These are phyloP conservation scores for Ophion obscuratus DNA, from an alignment of 2,888 invertebrate species.

Conservation along the genomic window DNA sequence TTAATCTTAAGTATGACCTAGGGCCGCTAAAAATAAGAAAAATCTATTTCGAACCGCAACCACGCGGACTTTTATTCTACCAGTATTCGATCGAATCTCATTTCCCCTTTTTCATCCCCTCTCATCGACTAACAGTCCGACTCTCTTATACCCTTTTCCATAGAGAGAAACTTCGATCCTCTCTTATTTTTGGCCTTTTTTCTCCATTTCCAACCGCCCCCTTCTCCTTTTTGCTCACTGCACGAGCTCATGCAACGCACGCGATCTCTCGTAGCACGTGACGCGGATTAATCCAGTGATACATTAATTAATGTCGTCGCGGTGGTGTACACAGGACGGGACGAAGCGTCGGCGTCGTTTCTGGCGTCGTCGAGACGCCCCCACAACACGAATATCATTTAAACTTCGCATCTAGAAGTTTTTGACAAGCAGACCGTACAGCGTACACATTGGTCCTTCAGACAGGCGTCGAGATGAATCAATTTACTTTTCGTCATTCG, in stretches of 20 bases:
- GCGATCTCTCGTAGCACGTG: constrained; percentile 62
- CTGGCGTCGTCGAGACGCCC: constrained; percentile 61
- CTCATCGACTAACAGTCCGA: neutral
- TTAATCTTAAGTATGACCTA: neutral
- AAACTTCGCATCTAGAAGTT: constrained; percentile 33
- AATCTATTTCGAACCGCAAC: neutral
- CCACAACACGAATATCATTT: constrained; percentile 52
- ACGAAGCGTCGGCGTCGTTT: constrained; percentile 42
- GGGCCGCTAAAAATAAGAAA: neutral
- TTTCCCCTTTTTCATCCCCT: neutral
- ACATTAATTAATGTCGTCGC: constrained; percentile 67
- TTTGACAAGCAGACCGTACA: constrained; percentile 50
- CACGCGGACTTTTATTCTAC: neutral
- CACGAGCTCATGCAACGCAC: constrained; percentile 58
- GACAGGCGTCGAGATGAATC: constrained; percentile 2
- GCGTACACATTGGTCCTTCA: constrained; percentile 5
- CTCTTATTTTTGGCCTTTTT: constrained; percentile 26
- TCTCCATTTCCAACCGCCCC: neutral
- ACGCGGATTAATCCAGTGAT: constrained; percentile 65
- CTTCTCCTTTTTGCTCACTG: constrained; percentile 44
- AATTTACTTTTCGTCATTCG: constrained; percentile 5
- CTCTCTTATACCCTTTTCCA: constrained; percentile 5
- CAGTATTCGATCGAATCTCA: neutral
- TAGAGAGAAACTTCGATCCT: constrained; percentile 52
- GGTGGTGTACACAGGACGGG: constrained; percentile 35